Base-by-base conservation (phyloP, 2,113 vertebrate species). In the Natator depressus region DNA sequence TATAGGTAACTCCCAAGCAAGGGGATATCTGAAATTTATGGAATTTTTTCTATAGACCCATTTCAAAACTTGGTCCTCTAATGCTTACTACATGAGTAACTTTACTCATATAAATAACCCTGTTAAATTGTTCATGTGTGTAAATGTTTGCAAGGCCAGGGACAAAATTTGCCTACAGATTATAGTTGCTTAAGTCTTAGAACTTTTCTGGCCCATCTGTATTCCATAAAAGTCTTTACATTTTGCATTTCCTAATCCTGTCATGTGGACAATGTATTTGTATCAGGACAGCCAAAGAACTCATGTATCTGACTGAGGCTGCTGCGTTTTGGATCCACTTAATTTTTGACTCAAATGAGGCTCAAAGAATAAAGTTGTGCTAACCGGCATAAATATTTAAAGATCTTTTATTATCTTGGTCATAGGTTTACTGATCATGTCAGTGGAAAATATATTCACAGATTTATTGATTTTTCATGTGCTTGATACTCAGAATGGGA, bases 261-360 rank as follows among this genome's bases (percentile, higher is more conserved):
- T 86, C 55, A 49, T 10, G 3, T 20, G 19, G 3, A 49, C 9
- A 95, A 25, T 55, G 31, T 3, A 82, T 86, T 93, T 97, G 94
- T 78, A 91, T 50, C 25, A 16, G 88, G 1, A 3, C 13, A 82
- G 82, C 91, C 29, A 82, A 14, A 93, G 2, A 84, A 82, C 76
- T 81, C 31, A 24, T 85, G n/a, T n/a, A 88, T 50, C 46, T 93
- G 83, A 90, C 27, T 89, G 55, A 84, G 90, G 89, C 79, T 2
- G 54, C 2, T 49, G 1, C 24, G 38, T 51, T 46, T 42, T 90
- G 10, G 11, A 27, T 86, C 54, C 55, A 46, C 49, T 87, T 92
- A 62, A 93, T 89, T 89, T 93, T 95, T 92, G 13, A 8, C 38
- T 91, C 1, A 80, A 94, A 93, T n/a, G 11, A 88, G 91, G 79